Base-by-base conservation (phyloP, 2,888 invertebrate species). In the Cataglyphis cursor region DNA sequence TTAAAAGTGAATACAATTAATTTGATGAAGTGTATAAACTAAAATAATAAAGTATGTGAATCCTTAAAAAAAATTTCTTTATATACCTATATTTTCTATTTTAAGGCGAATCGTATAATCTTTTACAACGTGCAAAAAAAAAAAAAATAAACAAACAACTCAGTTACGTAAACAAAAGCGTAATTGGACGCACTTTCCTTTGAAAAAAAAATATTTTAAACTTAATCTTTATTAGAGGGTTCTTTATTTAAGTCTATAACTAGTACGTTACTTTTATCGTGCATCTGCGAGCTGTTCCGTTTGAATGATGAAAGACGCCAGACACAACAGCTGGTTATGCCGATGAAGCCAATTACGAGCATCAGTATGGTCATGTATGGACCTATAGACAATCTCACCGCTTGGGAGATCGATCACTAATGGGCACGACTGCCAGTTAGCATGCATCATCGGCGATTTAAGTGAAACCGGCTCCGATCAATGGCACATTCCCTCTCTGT, bases 361-460 rank as follows among this genome's bases (percentile, higher is more conserved):
- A 59, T 44, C 78, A 35, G 57, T 8, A 51, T 44, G 62, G 62
- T 35, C 78, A 51, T 64, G 74, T 81, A 81, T 74, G 76, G 62
- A 72, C 81, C 61, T 64, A 51, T 64, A 66, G 82, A 78, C 81
- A 78, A 82, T 78, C 66, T 82, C 35, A 35, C 68, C 61, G 81
- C 38, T 65, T 24, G 65, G 68, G 44, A 70, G 83, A 80, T 82
- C 78, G 82, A 75, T 76, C 74, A 31, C 41, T 73, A 81, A 78
- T 74, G 59, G 83, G 44, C 54, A 66, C 70, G 80, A 64, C 80
- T 80, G 80, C 82, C 62, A 68, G 76, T 82, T 66, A 80, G 85
- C 81, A 66, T 80, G 82, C 82, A 83, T 88, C 86, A 84, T 81
- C 85, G 82, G 75, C 87, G 83, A 89, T 89, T 87, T 85, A 80